These are phyloP conservation scores for Corythornis vintsioides DNA, from an alignment of 2,113 vertebrate genomes.

Conservation along the genomic window DNA sequence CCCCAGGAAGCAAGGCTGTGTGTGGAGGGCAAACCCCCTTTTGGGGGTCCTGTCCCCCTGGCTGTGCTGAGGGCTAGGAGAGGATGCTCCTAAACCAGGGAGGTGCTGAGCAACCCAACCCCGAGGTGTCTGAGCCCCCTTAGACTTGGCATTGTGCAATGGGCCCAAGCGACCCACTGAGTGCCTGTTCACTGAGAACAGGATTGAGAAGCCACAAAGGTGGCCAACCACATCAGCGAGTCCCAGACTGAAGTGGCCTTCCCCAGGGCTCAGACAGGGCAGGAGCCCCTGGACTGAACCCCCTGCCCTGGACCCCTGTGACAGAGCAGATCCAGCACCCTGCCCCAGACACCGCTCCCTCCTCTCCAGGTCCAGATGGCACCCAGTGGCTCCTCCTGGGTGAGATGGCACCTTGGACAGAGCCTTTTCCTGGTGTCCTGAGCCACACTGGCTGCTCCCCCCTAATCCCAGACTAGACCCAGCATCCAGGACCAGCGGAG, in stretches of 20 bases:
- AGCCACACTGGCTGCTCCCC: neutral
- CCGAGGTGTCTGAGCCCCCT: accelerated
- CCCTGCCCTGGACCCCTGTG: neutral
- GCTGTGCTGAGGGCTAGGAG: neutral
- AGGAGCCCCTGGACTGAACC: accelerated
- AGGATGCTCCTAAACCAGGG: neutral
- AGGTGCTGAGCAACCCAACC: neutral
- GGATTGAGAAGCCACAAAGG: no score
- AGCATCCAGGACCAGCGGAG: neutral
- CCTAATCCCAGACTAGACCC: neutral
- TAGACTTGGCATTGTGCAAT: accelerated
- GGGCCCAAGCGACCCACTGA: neutral
- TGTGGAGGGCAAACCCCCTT: neutral
- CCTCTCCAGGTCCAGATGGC: neutral
- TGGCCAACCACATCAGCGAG: accelerated
- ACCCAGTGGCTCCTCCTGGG: neutral
- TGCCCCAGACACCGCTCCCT: neutral
- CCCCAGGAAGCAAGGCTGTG: accelerated
- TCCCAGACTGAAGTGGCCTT: accelerated
- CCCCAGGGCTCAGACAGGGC: accelerated
- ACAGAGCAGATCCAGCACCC: neutral
- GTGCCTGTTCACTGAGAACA: accelerated
- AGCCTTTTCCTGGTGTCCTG: neutral
- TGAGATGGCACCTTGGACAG: neutral
- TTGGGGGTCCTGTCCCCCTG: neutral